Evolutionary conservation across 2,888 invertebrate species (phyloP).

Genomic region (Campopleginae sp.): DNA sequence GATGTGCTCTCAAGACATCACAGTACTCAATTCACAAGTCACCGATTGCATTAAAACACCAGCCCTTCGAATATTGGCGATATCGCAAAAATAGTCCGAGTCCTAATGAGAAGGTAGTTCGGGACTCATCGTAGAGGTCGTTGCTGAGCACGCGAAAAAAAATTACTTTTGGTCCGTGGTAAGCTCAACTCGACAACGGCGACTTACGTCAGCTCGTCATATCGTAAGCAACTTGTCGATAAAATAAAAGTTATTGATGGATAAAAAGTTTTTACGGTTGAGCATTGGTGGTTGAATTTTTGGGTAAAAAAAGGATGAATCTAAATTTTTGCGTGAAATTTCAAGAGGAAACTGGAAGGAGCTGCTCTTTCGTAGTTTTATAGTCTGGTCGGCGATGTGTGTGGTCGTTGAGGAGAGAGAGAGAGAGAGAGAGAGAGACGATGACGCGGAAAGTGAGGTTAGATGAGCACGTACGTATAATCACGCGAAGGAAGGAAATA

Average conservation of each 20-base stretch:
- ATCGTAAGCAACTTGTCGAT: no score
- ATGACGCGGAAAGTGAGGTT: slow-evolving; percentile 51
- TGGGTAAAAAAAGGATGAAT: not conserved
- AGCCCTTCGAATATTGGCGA: no score
- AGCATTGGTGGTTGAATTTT: not conserved
- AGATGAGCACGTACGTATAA: slow-evolving; percentile 45
- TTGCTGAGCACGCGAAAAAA: no score
- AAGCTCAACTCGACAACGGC: no score
- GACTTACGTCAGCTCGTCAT: no score
- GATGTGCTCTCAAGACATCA: no score
- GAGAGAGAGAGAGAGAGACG: slow-evolving; percentile 17
- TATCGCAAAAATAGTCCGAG: no score
- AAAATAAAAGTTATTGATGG: not conserved
- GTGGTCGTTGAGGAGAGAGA: slow-evolving; percentile 44
- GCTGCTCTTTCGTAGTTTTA: not conserved
- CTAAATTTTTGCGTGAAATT: not conserved
- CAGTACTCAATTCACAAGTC: no score
- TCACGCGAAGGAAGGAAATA: slow-evolving; percentile 46
- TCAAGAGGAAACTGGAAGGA: slow-evolving; percentile 35
- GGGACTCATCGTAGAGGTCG: no score
- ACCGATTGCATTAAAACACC: no score
- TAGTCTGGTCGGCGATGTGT: slow-evolving; percentile 35
- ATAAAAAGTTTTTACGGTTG: not conserved
- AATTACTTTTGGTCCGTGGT: no score
- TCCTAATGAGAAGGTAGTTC: no score